Conservation (phyloP, 2,888 invertebrate genomes). For the Melieria picta region DNA sequence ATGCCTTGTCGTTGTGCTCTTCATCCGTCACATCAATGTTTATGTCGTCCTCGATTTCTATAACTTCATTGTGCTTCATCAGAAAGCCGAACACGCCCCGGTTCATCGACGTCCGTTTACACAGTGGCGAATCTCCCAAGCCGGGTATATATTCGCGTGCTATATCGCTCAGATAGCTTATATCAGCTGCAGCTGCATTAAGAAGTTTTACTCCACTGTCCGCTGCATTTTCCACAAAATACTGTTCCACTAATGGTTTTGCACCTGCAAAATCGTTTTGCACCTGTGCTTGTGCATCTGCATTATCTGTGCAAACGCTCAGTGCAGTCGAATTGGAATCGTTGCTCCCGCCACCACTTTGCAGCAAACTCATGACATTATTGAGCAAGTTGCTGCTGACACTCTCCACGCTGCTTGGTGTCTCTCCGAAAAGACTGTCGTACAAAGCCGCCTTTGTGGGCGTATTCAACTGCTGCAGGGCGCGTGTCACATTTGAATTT, state of each 20-base stretch:
- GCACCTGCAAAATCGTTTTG: neutral
- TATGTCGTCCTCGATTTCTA: constrained; percentile 40
- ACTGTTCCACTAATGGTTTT: neutral
- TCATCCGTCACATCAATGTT: constrained; percentile 38
- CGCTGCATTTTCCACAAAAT: neutral
- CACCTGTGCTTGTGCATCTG: neutral
- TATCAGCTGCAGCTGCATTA: neutral
- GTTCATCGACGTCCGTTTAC: constrained; percentile 33
- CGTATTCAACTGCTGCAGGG: constrained; percentile 17
- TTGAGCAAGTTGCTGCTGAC: constrained; percentile 14
- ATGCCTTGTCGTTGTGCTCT: constrained; percentile 6
- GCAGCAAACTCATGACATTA: constrained; percentile 21
- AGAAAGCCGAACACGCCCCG: neutral
- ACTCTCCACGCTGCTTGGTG: constrained; percentile 29
- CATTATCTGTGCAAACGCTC: constrained; percentile 30
- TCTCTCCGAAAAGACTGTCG: constrained; percentile 39
- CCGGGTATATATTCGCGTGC: too few relatives aligned
- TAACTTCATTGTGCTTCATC: constrained; percentile 33
- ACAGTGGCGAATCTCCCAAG: neutral
- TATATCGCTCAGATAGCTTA: constrained; percentile 20
- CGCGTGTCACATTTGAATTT: neutral
- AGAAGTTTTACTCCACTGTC: neutral
- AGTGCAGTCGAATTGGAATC: constrained; percentile 33
- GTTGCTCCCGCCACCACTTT: constrained; percentile 13
- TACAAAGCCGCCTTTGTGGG: constrained; percentile 36